Base-by-base conservation (phyloP, 2,113 vertebrate genomes). In the Passer domesticus region DNA sequence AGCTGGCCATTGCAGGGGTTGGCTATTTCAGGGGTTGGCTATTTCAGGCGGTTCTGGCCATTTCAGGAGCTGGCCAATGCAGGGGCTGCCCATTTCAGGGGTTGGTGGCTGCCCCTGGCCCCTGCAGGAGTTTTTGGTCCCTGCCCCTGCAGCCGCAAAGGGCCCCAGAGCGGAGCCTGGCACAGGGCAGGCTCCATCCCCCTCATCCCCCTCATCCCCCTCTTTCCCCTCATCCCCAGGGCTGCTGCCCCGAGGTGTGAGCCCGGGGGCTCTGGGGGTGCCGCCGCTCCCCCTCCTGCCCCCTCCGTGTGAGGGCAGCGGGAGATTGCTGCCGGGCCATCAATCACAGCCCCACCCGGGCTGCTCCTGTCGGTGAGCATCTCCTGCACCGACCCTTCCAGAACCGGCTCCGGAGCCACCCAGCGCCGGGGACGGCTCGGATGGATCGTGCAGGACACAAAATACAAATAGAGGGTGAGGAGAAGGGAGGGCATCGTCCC, bases 191-290 rank as follows among this genome's bases (percentile, higher is more conserved):
- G 43, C 13, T 59, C 59, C 31, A 1, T 30, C 59, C 77, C 13
- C 0, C 24, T 15, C 15, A 0, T 21, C 7, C 56, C 19, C 58
- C 3, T 16, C 31, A 1, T 30, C 59, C 77, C 13, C 0, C 24
- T 15, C 15, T 0, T 21, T 6, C 56, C 19, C 58, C 3, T 16
- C 35, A 37, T 39, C 33, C 25, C 56, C 1, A 7, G 0, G 35
- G 13, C 8, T 5, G 12, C 67, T 35, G 39, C 55, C 39, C 44
- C 3, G 13, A 19, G 22, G 9, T 1, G 5, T 0, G 10, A 2
- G 2, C 59, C 75, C 1, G 0, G 1, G 53, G 58, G 63, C 11
- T 19, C 84, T 3, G 53, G 37, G 82, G 75, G 37, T 70, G 52
- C 37, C 1, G 0, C 60, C 0, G 1, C 59, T 69, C 9, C 73